These are phyloP conservation scores for Pterocles orientalis DNA, from an alignment of 2,113 vertebrate genomes.

Conservation along the genomic window DNA sequence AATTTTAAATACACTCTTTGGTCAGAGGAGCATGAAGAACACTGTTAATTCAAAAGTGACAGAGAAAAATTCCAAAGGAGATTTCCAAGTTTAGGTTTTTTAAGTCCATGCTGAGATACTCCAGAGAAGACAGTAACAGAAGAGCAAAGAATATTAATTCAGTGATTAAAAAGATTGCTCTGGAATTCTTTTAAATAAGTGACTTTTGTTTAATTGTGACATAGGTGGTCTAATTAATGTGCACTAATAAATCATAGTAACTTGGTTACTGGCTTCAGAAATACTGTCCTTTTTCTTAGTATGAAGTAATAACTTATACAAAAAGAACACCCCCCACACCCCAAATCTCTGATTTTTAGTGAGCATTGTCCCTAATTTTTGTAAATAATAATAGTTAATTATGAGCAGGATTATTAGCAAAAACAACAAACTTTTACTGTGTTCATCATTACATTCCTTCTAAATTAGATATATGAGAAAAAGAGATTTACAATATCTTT, in stretches of 20 bases:
- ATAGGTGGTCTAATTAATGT: not conserved
- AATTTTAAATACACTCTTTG: not conserved
- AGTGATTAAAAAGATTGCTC: not conserved
- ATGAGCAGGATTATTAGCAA: not conserved
- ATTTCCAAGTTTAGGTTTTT: not conserved
- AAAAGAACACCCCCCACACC: not conserved
- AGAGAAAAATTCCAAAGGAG: not conserved
- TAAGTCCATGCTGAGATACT: not conserved
- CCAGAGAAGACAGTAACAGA: not conserved
- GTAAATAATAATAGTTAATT: not conserved
- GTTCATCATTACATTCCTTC: not conserved
- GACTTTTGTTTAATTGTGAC: not conserved
- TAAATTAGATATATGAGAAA: not conserved
- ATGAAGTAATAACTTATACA: not conserved
- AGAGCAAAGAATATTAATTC: not conserved
- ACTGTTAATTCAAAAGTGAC: not conserved
- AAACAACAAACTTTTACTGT: not conserved
- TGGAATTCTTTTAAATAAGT: not conserved
- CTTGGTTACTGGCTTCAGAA: not conserved
- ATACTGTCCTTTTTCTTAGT: not conserved
- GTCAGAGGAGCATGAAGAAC: not conserved
- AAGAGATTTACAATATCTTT: not conserved
- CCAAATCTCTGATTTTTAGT: not conserved
- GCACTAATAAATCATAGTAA: not conserved
- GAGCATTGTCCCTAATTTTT: not conserved